Conservation (phyloP, 2,113 vertebrate genomes). For the Carassius gibelio region DNA sequence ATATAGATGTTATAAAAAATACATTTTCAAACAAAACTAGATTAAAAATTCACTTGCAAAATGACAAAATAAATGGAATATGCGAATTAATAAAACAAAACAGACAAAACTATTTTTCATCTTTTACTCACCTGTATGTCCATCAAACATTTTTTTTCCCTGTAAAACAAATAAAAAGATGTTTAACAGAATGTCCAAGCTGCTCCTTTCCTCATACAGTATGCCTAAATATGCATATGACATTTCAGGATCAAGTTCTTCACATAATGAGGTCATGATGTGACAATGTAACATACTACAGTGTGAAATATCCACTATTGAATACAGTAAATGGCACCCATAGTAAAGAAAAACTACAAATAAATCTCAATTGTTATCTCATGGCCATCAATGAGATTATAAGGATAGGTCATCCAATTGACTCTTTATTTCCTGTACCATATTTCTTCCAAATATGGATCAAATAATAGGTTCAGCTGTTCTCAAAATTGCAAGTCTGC, state of each 20-base stretch:
- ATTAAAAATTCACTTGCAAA: background rate
- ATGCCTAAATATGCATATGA: background rate
- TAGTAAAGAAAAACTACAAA: background rate
- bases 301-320: background rate
- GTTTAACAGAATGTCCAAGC: background rate
- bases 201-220: background rate
- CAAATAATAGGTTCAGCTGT: background rate
- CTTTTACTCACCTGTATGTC: background rate
- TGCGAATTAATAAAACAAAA: background rate
- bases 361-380: background rate
- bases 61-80: background rate
- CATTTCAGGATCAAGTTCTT: background rate
- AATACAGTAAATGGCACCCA: background rate
- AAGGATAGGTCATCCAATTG: background rate
- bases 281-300: background rate
- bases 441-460: background rate
- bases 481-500: background rate
- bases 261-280: background rate
- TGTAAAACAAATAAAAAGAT: background rate
- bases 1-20: background rate
- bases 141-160: background rate
- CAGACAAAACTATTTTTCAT: background rate
- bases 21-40: background rate
- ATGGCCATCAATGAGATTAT: background rate
- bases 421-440: too few species aligned